These are phyloP conservation scores for Antheraea pernyi DNA, from an alignment of 1,140 invertebrate species.

Conservation along the genomic window DNA sequence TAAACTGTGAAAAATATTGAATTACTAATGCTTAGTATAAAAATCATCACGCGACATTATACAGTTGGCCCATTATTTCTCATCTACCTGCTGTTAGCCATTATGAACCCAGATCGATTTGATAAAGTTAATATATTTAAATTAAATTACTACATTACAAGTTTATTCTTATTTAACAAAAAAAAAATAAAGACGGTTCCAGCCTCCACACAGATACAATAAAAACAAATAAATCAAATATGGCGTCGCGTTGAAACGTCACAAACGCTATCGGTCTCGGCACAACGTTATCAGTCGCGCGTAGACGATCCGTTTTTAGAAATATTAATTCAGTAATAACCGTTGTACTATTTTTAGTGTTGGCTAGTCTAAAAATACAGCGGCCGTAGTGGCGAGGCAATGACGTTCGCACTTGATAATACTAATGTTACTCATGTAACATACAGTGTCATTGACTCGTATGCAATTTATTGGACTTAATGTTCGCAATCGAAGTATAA, in stretches of 20 bases:
- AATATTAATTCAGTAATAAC: slow-evolving; percentile 79
- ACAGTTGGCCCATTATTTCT: neutral
- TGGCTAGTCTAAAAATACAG: slow-evolving; percentile 76
- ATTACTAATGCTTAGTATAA: neutral
- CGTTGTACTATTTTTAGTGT: slow-evolving; percentile 75
- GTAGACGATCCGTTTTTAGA: slow-evolving; percentile 77
- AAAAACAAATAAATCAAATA: slow-evolving; percentile 57
- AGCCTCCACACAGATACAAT: slow-evolving; percentile 4
- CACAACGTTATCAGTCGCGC: slow-evolving; percentile 60
- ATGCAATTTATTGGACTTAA: slow-evolving; percentile 60
- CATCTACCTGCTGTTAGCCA: neutral
- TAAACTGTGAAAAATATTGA: neutral
- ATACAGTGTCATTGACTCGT: slow-evolving; percentile 69
- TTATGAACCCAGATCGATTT: neutral
- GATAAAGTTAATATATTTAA: neutral
- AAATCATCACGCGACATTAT: neutral
- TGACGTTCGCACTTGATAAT: slow-evolving; percentile 72
- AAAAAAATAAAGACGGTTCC: neutral
- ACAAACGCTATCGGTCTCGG: slow-evolving; percentile 64
- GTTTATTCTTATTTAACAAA: neutral
- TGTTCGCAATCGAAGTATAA: slow-evolving; percentile 48
- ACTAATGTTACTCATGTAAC: slow-evolving; percentile 68
- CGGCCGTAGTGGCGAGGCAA: slow-evolving; percentile 52
- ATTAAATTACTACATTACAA: neutral
- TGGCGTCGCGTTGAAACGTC: slow-evolving; percentile 55